Base-by-base conservation (phyloP, 2,797 vertebrate species). In the Schizothorax lantsangensis region DNA sequence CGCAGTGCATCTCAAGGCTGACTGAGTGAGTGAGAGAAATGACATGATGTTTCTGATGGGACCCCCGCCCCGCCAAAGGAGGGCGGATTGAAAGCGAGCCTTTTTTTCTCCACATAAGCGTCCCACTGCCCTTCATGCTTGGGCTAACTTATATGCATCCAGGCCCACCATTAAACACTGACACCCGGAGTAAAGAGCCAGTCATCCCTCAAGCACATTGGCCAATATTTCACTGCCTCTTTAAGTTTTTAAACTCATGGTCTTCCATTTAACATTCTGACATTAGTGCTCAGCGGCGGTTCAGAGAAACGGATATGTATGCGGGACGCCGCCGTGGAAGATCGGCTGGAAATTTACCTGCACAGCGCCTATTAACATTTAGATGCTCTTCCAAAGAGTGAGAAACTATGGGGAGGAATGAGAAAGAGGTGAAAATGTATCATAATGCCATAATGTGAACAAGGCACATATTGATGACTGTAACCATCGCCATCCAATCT, bases 21-120 rank as follows among this genome's bases (percentile, higher is more conserved):
- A 97, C 97, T 97, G 96, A 97, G 96, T 98, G 98, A 98, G 98
- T 97, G 98, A 99, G 97, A 97, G 97, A 98, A 98, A 97, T 99
- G 98, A 98, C 98, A 99, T 97, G 85, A 81, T 86, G 97, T 98
- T 98, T 98, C 97, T 98, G 97, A 99, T 97, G 97, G 97, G 97
- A 95, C 97, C 89, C 90, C 92, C 97, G 95, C 97, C 90, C 90
- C 90, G 91, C 94, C 92, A 94, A 86, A 96, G 94, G 95, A 94
- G 33, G 71, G 52, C n/a, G 17, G 79, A 69, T 57, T 59, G 59
- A 68, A 86, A 81, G 57, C 69, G 9, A 40, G 79, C 74, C 62
- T 66, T 59, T 49, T 77, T 40, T 59, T 68, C 96, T 95, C 54
- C 95, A 96, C 94, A 93, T 74, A 92, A 96, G 95, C 96, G 95